Percentiles rank a stretch among this genome's conserved stretches.
Evolutionary conservation across 2,113 vertebrate genomes (phyloP).

Genomic region (Callipepla californica): DNA sequence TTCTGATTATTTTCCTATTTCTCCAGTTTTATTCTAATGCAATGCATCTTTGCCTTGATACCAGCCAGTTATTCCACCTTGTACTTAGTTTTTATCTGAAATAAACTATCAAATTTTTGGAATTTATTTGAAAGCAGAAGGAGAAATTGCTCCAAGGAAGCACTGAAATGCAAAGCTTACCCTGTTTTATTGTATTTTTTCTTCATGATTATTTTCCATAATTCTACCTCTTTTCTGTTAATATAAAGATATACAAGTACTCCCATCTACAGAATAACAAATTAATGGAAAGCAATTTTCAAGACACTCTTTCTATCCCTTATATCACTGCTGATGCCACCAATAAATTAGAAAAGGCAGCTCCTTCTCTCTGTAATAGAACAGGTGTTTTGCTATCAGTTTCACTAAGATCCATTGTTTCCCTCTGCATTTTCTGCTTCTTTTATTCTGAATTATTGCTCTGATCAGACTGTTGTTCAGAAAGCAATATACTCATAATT

Average conservation of each 20-base stretch:
- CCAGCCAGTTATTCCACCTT: not conserved
- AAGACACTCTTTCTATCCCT: not conserved
- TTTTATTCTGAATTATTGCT: rapidly evolving
- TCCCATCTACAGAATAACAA: not conserved
- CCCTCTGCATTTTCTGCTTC: not conserved
- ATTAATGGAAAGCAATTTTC: not conserved
- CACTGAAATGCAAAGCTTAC: not conserved
- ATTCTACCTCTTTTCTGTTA: not conserved
- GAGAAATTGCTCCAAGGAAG: not conserved
- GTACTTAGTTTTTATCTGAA: not conserved
- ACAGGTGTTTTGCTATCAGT: not conserved
- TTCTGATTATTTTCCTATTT: not conserved
- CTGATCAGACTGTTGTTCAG: not conserved
- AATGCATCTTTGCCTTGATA: not conserved
- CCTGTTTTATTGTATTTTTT: not conserved
- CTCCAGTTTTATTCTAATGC: not conserved
- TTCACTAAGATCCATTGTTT: not conserved
- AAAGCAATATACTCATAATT: not conserved
- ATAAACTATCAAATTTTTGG: not conserved
- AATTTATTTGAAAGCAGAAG: not conserved
- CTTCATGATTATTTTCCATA: not conserved
- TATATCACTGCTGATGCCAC: not conserved
- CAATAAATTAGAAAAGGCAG: not conserved
- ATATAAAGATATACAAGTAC: not conserved
- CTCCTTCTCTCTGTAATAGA: not conserved